phyloP scores from a whole-genome alignment of 1,140 invertebrate species.

The Drosophila melanica region DNA sequence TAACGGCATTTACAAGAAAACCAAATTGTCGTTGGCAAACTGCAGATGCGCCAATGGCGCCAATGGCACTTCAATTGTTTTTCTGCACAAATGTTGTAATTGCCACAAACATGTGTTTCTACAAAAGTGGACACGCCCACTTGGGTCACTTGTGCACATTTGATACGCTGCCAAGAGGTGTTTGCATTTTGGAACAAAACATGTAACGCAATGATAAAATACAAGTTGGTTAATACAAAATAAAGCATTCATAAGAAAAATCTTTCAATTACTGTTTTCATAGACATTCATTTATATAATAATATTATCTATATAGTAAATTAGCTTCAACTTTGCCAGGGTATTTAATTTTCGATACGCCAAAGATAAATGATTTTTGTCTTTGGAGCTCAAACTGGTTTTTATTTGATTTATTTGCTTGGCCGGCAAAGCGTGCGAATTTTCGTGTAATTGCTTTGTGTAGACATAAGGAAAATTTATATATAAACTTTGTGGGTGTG shows the following conservation, averaged over 20 bases:
- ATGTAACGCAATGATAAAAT: no score
- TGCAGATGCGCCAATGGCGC: not conserved
- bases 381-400: not conserved
- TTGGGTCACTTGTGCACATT: slow-evolving; percentile 22
- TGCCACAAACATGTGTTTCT: slow-evolving; percentile 46
- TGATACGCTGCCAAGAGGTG: not conserved
- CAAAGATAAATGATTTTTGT: not conserved
- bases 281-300: no score
- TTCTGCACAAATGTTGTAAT: slow-evolving; percentile 32
- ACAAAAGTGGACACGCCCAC: slow-evolving; percentile 39
- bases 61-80: slow-evolving; percentile 33
- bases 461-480: slow-evolving; percentile 64
- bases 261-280: no score
- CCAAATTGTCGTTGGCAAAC: slow-evolving; percentile 53
- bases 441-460: slow-evolving; percentile 67
- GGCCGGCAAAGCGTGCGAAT: slow-evolving; percentile 54
- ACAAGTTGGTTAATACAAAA: no score
- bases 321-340: no score
- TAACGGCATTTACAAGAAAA: slow-evolving; percentile 58
- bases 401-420: slow-evolving; percentile 70
- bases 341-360: not conserved
- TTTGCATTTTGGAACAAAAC: no score
- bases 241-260: no score
- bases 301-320: no score
- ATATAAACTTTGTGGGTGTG: slow-evolving; percentile 21